These are phyloP conservation scores for Stomatorhinus ivindoensis DNA, from an alignment of 2,113 vertebrate species.

Conservation along the genomic window DNA sequence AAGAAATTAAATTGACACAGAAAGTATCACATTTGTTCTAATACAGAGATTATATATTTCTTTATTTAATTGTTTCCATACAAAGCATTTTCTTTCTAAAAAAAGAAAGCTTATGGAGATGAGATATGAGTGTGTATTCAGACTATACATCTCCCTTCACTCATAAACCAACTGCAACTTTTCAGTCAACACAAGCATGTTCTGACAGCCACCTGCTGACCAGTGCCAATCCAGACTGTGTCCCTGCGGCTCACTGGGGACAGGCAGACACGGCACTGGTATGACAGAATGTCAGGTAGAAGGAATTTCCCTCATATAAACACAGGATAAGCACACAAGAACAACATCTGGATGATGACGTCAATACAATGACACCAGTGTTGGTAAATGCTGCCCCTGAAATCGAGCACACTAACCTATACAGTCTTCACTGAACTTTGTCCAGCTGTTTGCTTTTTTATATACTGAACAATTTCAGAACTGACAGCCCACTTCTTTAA, in stretches of 20 bases:
- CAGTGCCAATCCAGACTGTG: not conserved
- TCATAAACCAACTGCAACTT: not conserved
- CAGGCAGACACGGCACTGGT: not conserved
- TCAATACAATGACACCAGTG: not conserved
- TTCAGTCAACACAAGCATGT: not conserved
- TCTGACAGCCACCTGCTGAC: not conserved
- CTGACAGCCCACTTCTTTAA: not conserved
- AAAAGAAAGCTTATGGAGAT: not conserved
- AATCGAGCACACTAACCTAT: not conserved
- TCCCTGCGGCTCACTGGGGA: not conserved
- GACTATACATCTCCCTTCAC: not conserved
- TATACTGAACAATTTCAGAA: not conserved
- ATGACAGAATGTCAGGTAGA: not conserved
- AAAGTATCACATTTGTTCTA: not conserved
- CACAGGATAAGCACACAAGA: not conserved
- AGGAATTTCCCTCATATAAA: not conserved
- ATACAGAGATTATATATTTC: slow-evolving; percentile 1
- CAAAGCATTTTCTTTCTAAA: slow-evolving; percentile 18
- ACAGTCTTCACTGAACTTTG: not conserved
- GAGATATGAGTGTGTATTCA: not conserved
- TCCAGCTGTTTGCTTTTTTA: not conserved
- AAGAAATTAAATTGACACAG: not conserved
- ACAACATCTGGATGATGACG: not conserved
- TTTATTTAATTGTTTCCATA: slow-evolving; percentile 12
- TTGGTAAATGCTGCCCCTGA: not conserved